A percentile compares a stretch with the other conserved stretches of the same genome.
phyloP scores from a whole-genome alignment of 2,797 vertebrate species.

The Mareca strepera region DNA sequence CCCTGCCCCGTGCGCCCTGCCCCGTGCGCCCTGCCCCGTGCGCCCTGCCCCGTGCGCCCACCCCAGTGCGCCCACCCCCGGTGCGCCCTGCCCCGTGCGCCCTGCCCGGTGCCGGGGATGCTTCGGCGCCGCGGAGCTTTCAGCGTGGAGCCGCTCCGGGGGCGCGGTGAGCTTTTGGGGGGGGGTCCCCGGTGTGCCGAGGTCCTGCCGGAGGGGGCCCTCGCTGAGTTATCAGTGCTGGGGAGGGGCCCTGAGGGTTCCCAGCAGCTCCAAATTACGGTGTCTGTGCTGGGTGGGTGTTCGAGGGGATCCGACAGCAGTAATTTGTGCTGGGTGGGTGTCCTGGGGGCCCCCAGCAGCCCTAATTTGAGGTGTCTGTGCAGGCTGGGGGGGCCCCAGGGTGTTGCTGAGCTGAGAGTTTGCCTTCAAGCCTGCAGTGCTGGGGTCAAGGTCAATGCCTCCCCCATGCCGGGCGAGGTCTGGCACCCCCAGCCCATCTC shows the following conservation, averaged over 20 bases:
- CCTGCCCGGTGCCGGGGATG: not conserved
- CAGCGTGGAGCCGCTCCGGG: not conserved
- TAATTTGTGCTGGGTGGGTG: not conserved
- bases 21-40: too few relatives aligned
- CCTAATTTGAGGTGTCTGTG: accelerated
- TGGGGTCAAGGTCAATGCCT: accelerated
- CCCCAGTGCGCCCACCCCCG: not conserved
- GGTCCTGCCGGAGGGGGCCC: accelerated
- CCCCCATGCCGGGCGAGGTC: accelerated
- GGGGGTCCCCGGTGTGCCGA: accelerated
- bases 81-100: not conserved
- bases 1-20: too few relatives aligned
- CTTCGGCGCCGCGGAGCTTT: constrained; percentile 14
- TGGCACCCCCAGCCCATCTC: accelerated
- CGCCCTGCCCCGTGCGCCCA: too few relatives aligned
- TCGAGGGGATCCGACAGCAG: too few relatives aligned
- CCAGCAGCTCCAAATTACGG: not conserved
- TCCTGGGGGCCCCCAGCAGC: not conserved
- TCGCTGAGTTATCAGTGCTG: not conserved
- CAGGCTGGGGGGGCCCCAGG: too few relatives aligned
- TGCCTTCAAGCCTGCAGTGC: accelerated
- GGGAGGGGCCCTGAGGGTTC: too few relatives aligned
- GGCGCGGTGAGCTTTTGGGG: not conserved
- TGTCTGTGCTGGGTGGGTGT: too few relatives aligned
- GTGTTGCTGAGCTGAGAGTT: not conserved